Percentiles rank a stretch among this genome's conserved stretches.
Conservation (phyloP, 2,113 vertebrate species). For the Pseudopipra pipra region DNA sequence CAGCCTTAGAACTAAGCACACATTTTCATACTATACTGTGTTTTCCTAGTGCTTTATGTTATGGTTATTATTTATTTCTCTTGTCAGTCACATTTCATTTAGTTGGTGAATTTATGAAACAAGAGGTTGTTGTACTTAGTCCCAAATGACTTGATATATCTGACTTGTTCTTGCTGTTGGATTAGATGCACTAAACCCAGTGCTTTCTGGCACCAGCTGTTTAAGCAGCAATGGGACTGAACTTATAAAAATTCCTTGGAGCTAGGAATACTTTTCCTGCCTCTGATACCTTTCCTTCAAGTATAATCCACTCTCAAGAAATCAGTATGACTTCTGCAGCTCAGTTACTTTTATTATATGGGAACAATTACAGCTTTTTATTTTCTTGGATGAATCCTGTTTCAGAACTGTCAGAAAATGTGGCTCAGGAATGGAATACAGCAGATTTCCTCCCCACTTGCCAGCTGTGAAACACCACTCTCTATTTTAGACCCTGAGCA, state of each 20-base stretch:
- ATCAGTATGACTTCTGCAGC: neutral
- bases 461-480: neutral
- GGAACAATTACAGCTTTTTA: neutral
- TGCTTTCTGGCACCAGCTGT: neutral
- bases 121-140: neutral
- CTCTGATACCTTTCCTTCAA: neutral
- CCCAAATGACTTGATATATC: neutral
- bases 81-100: neutral
- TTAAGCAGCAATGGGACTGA: neutral
- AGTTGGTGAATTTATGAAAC: neutral
- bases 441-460: neutral
- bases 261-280: neutral
- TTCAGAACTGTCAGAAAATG: conserved; percentile 10
- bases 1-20: neutral
- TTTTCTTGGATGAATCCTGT: neutral
- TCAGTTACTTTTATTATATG: neutral
- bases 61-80: neutral
- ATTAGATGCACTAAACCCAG: neutral
- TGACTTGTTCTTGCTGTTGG: neutral
- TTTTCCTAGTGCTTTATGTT: neutral
- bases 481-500: neutral
- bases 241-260: neutral
- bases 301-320: neutral
- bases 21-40: neutral
- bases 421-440: neutral